Conservation (phyloP, 2,797 vertebrate genomes). For the Diglossa cyanea region DNA sequence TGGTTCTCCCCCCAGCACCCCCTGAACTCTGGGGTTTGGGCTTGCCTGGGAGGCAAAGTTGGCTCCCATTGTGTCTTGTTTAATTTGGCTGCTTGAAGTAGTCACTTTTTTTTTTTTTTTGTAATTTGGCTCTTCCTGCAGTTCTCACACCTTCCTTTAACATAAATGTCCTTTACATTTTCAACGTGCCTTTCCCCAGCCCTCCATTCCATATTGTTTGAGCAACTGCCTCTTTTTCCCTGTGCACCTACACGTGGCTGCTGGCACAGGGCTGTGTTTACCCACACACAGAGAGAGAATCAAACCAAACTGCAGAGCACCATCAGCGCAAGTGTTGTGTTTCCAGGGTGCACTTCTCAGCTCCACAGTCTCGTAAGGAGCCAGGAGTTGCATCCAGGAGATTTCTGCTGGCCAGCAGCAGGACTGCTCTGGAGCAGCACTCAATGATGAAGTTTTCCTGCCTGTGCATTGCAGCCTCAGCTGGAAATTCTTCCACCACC, state of each 20-base stretch:
- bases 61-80: slow-evolving; percentile 60
- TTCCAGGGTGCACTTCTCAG: background rate
- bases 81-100: slow-evolving; percentile 50
- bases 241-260: background rate
- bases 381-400: background rate
- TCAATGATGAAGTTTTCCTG: background rate
- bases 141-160: slow-evolving; percentile 63
- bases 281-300: background rate
- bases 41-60: slow-evolving; percentile 43
- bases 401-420: background rate
- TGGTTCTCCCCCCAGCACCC: background rate
- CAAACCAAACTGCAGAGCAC: background rate
- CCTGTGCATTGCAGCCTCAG: background rate
- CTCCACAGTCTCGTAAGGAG: background rate
- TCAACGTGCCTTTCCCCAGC: slow-evolving; percentile 1
- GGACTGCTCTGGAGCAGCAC: background rate
- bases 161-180: slow-evolving; percentile 60
- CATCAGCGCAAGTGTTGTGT: rapidly evolving
- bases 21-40: slow-evolving; percentile 24
- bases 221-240: background rate
- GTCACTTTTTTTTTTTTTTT: slow-evolving; percentile 22
- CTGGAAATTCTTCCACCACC: background rate
- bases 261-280: background rate
- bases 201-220: background rate
- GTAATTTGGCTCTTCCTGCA: slow-evolving; percentile 55